Evolutionary conservation across 2,797 vertebrate genomes (phyloP).

Genomic region (Carduelis carduelis): DNA sequence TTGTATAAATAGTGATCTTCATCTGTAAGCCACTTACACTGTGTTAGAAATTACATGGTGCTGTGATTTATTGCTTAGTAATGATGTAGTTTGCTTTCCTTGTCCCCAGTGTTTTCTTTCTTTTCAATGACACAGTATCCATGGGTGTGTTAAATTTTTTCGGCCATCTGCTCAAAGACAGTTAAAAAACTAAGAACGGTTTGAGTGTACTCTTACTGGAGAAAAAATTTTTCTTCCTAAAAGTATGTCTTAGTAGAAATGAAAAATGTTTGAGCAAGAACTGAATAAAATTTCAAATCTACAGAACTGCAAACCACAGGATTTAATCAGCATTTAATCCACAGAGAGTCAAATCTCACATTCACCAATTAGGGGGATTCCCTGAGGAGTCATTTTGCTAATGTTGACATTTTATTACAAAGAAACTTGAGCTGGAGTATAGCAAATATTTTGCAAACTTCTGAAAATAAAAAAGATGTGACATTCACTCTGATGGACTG

Average conservation of each 20-base stretch:
- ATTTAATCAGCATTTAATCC: slow-evolving; percentile 11
- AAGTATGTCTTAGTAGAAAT: neutral
- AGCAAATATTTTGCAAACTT: neutral
- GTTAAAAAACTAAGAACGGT: neutral
- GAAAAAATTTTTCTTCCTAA: neutral
- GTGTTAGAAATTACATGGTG: neutral
- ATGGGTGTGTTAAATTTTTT: neutral
- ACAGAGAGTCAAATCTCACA: neutral
- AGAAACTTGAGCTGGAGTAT: neutral
- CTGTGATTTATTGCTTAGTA: neutral
- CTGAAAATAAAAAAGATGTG: neutral
- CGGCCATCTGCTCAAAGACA: neutral
- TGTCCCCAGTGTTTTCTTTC: neutral
- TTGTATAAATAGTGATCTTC: neutral
- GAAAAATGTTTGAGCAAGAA: neutral
- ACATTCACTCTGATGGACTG: neutral
- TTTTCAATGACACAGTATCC: neutral
- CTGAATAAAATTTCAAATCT: neutral
- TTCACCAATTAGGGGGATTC: neutral
- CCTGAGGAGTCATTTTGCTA: neutral
- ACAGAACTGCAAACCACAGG: neutral
- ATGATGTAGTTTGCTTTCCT: neutral
- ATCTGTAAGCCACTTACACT: neutral
- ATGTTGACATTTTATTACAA: neutral
- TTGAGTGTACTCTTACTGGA: neutral